Conservation (phyloP, 2,888 invertebrate species). For the Polymixis lichenea region DNA sequence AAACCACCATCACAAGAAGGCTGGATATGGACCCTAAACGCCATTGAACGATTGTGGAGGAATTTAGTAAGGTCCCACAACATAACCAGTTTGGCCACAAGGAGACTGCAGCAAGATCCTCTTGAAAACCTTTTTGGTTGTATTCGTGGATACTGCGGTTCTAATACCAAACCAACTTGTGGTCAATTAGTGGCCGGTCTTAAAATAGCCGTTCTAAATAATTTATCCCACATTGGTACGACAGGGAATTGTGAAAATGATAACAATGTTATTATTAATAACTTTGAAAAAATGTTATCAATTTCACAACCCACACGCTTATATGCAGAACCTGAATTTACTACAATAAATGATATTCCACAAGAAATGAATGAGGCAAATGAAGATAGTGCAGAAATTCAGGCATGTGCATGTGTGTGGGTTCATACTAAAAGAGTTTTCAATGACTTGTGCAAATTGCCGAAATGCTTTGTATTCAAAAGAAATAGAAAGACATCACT, state of each 20-base stretch:
- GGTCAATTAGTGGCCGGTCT: background rate
- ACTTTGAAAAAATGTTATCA: background rate
- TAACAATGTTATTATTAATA: background rate
- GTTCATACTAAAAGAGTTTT: too few species aligned
- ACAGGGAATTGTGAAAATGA: background rate
- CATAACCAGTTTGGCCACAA: background rate
- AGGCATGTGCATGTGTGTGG: background rate
- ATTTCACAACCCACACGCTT: background rate
- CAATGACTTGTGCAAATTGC: too few species aligned
- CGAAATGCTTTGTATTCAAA: too few species aligned
- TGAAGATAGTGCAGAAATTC: slow-evolving; percentile 1
- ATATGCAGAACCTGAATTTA: background rate
- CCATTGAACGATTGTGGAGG: background rate
- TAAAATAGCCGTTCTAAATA: background rate
- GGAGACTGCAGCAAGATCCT: background rate
- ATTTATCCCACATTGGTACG: background rate
- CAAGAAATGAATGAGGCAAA: background rate
- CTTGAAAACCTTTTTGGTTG: background rate
- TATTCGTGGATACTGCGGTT: background rate
- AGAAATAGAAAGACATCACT: too few species aligned
- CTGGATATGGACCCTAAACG: background rate
- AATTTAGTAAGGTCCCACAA: background rate
- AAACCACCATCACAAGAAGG: background rate
- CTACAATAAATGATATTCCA: background rate
- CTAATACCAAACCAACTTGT: background rate